Evolutionary conservation across 2,113 vertebrate species (phyloP), one percentile per base, ranked within the genome.

Genomic region (Urocolius indicus): DNA sequence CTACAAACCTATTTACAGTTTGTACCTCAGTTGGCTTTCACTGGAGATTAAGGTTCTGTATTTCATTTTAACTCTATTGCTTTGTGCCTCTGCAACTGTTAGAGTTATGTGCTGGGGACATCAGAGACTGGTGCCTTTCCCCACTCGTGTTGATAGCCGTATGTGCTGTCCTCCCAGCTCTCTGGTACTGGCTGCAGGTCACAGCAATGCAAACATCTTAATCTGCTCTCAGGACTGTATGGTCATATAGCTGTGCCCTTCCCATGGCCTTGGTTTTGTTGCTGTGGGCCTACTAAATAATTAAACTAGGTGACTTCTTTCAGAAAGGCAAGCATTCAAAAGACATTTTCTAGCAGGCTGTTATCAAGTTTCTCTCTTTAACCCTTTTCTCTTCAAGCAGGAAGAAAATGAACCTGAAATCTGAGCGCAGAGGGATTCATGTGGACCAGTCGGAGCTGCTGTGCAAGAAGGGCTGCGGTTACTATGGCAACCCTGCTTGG

Each of bases 401-500:
- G 94, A 98, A 87, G 95, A 99, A 98, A 87, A 99, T 98, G 98
- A 99, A 95, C 97, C 98, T 99, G 81, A 98, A 98, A 78, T 98
- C 98, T 1, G 99, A 99, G 93, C 99, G 99, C 81, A 96, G 99
- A 66, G 99, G 99, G 63, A 99, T 99, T 97, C 99, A 99, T 48
- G 98, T 99, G 92, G 99, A 99, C 96, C 99, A 99, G 93, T 99
- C 99, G 0, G 99, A 99, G 77, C 98, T 99, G 34, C 98, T 99
- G 15, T 99, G 99, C 97, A 99, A 97, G 95, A 99, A 99, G 96
- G 99, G 99, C 98, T 99, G 99, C 72, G 99, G 99, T 87, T 99
- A 99, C 98, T 99, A 99, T 65, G 99, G 99, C 92, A 99, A 99
- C 95, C 97, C 98, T 13, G 98, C 98, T 26, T 99, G 99, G 99